A percentile compares a stretch with the other conserved stretches of the same genome.
These are phyloP conservation scores for Biston betularia DNA, from an alignment of 2,888 invertebrate species.

Conservation along the genomic window DNA sequence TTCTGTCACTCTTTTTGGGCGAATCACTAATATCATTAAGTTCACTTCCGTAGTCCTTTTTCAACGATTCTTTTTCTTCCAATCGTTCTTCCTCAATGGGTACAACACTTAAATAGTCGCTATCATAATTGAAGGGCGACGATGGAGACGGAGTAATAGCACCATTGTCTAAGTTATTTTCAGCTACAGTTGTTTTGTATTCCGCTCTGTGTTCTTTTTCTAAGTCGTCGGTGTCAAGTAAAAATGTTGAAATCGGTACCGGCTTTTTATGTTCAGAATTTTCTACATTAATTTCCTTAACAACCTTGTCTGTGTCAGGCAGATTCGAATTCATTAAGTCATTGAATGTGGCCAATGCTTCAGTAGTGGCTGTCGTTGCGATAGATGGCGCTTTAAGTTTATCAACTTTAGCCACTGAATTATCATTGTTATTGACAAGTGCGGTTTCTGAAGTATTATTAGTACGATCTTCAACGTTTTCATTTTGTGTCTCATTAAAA, in stretches of 20 bases:
- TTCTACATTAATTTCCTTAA: slow-evolving; percentile 32
- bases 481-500: slow-evolving; percentile 78
- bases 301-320: slow-evolving; percentile 45
- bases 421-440: slow-evolving; percentile 25
- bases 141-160: slow-evolving; percentile 40
- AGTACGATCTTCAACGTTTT: slow-evolving; percentile 69
- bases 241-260: slow-evolving; percentile 68
- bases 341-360: slow-evolving; percentile 51
- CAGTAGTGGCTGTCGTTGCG: slow-evolving; percentile 42
- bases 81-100: slow-evolving; percentile 63
- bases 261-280: slow-evolving; percentile 46
- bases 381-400: slow-evolving; percentile 41
- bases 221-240: slow-evolving; percentile 78
- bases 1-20: slow-evolving; percentile 78
- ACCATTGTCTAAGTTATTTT: slow-evolving; percentile 46
- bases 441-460: slow-evolving; percentile 47
- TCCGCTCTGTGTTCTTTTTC: slow-evolving; percentile 53
- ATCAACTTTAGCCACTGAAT: slow-evolving; percentile 32
- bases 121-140: slow-evolving; percentile 49
- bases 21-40: slow-evolving; percentile 80
- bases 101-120: slow-evolving; percentile 71
- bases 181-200: slow-evolving; percentile 43
- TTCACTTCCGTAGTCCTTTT: slow-evolving; percentile 64
- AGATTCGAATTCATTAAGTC: slow-evolving; percentile 54
- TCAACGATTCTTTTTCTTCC: slow-evolving; percentile 60